Conservation (phyloP, 2,888 invertebrate genomes). For the Thera britannica region DNA sequence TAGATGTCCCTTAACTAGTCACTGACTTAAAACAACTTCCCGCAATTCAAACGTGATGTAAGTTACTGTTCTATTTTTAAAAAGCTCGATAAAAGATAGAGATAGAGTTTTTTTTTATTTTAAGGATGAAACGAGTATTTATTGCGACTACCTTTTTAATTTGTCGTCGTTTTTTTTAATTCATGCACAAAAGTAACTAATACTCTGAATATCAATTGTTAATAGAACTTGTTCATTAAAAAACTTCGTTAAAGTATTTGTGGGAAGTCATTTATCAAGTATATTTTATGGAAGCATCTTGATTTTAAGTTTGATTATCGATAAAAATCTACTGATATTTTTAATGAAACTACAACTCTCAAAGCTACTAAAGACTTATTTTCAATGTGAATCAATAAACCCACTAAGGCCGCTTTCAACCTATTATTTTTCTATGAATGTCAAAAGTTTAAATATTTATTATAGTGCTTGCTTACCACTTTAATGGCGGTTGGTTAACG, state of each 20-base stretch:
- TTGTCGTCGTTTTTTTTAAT: too few relatives aligned
- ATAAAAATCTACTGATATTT: constrained; percentile 8
- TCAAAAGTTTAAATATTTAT: constrained; percentile 12
- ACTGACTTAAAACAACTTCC: neutral
- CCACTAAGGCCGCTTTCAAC: neutral
- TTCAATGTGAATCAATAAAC: constrained; percentile 9
- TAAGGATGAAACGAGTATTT: too few relatives aligned
- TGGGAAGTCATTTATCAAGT: neutral
- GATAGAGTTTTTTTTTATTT: too few relatives aligned
- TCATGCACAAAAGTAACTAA: too few relatives aligned
- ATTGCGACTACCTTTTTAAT: too few relatives aligned
- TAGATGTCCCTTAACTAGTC: constrained; percentile 5
- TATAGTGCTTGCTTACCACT: neutral
- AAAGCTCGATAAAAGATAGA: too few relatives aligned
- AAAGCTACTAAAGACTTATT: constrained; percentile 10
- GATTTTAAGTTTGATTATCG: neutral
- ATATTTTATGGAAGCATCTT: neutral
- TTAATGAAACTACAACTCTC: neutral
- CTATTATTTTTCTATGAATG: constrained; percentile 18
- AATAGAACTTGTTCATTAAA: neutral
- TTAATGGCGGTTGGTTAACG: constrained; percentile 14
- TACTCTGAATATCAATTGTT: neutral
- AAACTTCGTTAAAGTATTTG: neutral
- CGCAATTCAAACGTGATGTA: too few relatives aligned
- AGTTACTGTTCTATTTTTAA: too few relatives aligned